phyloP scores from a whole-genome alignment of 2,113 vertebrate species.

The Paracanthobrama guichenoti region DNA sequence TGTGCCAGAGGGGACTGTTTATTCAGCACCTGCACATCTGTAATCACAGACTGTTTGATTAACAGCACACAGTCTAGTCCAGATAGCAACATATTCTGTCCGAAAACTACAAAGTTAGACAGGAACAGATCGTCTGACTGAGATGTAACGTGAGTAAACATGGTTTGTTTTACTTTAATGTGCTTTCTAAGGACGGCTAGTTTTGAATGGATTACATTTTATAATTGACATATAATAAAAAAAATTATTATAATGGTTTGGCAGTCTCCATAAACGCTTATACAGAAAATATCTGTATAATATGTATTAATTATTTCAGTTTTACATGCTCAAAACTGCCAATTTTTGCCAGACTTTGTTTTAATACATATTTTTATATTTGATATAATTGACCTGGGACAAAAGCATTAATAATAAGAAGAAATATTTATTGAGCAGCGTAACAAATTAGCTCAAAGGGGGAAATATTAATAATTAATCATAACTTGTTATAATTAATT shows the following conservation, averaged over 20 bases:
- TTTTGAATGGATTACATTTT: not conserved
- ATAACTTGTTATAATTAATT: too few relatives aligned
- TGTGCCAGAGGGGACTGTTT: not conserved
- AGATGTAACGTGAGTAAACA: not conserved
- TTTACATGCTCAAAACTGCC: too few relatives aligned
- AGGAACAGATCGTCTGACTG: not conserved
- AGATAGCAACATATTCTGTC: not conserved
- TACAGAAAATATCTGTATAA: too few relatives aligned
- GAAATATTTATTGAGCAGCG: too few relatives aligned
- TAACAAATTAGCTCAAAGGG: too few relatives aligned
- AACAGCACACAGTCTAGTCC: not conserved
- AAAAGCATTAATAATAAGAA: too few relatives aligned
- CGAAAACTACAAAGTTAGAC: not conserved
- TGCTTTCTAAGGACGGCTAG: not conserved
- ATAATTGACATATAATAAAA: not conserved
- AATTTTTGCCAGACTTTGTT: too few relatives aligned
- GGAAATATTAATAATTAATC: too few relatives aligned
- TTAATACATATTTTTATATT: too few relatives aligned
- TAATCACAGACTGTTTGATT: constrained; percentile 10
- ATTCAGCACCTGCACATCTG: constrained; percentile 23
- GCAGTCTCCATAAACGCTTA: too few relatives aligned
- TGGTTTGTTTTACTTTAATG: not conserved
- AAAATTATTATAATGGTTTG: not conserved
- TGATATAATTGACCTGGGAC: too few relatives aligned
- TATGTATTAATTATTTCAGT: too few relatives aligned